Percentiles rank a stretch among this genome's conserved stretches.
Conservation (phyloP, 1,140 invertebrate genomes). For the Drosophila dunni region DNA sequence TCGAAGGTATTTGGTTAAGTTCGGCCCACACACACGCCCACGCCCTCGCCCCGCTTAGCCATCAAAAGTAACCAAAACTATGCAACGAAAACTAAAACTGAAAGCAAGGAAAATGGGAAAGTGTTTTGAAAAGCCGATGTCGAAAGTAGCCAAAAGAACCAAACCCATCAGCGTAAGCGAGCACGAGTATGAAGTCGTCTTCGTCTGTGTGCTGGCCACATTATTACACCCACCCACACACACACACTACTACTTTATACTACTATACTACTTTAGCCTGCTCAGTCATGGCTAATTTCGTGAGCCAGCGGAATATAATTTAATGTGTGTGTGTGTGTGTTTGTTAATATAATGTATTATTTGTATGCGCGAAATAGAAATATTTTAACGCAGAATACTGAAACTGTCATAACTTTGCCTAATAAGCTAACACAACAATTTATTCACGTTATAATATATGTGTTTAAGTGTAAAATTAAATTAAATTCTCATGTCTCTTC, state of each 20-base stretch:
- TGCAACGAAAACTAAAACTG: conserved; percentile 47
- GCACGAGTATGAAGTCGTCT: conserved; percentile 23
- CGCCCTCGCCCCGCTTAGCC: background rate
- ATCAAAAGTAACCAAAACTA: conserved; percentile 29
- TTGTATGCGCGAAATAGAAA: conserved; percentile 24
- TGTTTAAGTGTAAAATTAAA: background rate
- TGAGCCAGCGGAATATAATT: conserved; percentile 23
- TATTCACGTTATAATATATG: background rate
- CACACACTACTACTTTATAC: background rate
- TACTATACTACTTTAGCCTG: background rate
- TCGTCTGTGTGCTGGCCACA: conserved; percentile 15
- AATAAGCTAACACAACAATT: background rate
- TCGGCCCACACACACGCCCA: background rate
- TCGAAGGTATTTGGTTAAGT: conserved; percentile 7
- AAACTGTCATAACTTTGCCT: conserved; percentile 27
- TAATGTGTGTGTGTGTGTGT: conserved; percentile 1
- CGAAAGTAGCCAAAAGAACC: conserved; percentile 14
- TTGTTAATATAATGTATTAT: conserved; percentile 3
- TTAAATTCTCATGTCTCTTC: background rate
- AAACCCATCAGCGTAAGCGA: conserved; percentile 11
- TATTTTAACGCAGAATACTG: conserved; percentile 17
- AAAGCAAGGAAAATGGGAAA: background rate
- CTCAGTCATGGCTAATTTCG: conserved; percentile 37
- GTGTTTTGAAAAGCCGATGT: conserved; percentile 12
- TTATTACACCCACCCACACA: conserved; percentile 23